Evolutionary conservation across 2,113 vertebrate species (phyloP).

Genomic region (Petrocephalus microphthalmus): DNA sequence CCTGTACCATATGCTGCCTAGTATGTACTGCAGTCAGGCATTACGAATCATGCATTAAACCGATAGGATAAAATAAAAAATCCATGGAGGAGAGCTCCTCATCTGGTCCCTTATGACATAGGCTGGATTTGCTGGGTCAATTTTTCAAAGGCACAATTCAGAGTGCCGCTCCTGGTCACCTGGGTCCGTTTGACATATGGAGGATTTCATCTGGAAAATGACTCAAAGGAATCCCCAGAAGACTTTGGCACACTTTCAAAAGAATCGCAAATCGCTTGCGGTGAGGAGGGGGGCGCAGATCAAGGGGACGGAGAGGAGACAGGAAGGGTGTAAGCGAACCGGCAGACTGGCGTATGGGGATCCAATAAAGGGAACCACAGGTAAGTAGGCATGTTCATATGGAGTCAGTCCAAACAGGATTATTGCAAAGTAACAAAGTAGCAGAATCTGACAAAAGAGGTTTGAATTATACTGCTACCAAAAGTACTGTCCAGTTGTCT

Average conservation of each 20-base stretch:
- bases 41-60: neutral
- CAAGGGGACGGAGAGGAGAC: neutral
- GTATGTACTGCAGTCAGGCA: neutral
- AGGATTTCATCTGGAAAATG: constrained; percentile 18
- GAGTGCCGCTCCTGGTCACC: neutral
- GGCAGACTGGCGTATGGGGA: neutral
- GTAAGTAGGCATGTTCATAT: neutral
- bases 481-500: neutral
- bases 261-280: neutral
- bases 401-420: neutral
- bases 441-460: neutral
- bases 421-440: neutral
- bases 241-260: constrained; percentile 3
- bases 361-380: neutral
- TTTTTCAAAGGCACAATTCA: neutral
- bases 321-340: neutral
- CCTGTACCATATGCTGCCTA: too few species aligned
- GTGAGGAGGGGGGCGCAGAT: neutral
- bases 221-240: neutral
- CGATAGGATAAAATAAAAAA: neutral
- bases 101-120: neutral
- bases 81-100: neutral
- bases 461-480: neutral
- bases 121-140: neutral
- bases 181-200: constrained; percentile 23